Conservation (phyloP, 2,888 invertebrate species). For the Ophonus ardosiacus region DNA sequence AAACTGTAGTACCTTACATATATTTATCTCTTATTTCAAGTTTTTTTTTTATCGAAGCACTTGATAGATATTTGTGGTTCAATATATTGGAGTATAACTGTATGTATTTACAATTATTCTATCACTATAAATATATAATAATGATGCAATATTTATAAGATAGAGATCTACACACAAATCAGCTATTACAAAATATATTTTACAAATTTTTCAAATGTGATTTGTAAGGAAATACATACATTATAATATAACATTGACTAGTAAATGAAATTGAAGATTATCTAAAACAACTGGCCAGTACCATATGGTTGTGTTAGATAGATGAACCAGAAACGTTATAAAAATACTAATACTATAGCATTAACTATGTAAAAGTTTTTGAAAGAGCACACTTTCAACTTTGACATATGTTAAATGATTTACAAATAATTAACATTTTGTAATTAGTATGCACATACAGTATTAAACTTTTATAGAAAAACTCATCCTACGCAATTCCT, state of each 20-base stretch:
- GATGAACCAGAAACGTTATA: background rate
- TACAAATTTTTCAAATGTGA: background rate
- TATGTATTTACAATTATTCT: background rate
- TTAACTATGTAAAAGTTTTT: background rate
- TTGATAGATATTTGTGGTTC: background rate
- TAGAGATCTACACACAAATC: background rate
- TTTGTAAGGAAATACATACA: background rate
- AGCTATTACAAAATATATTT: background rate
- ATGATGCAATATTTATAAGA: background rate
- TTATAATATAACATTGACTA: background rate
- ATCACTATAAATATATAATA: background rate
- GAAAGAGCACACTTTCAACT: background rate
- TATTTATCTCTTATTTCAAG: background rate
- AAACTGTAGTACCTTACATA: background rate
- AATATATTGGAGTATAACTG: background rate
- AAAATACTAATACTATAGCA: background rate
- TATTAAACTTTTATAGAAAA: background rate
- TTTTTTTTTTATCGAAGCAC: background rate
- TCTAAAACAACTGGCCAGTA: background rate
- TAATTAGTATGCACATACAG: background rate
- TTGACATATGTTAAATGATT: background rate
- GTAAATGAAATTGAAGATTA: background rate
- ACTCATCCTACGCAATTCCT: background rate
- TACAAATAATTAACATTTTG: background rate
- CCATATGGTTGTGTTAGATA: background rate